Conservation (phyloP, 1,140 invertebrate genomes). For the Armadillidium nasatum region DNA sequence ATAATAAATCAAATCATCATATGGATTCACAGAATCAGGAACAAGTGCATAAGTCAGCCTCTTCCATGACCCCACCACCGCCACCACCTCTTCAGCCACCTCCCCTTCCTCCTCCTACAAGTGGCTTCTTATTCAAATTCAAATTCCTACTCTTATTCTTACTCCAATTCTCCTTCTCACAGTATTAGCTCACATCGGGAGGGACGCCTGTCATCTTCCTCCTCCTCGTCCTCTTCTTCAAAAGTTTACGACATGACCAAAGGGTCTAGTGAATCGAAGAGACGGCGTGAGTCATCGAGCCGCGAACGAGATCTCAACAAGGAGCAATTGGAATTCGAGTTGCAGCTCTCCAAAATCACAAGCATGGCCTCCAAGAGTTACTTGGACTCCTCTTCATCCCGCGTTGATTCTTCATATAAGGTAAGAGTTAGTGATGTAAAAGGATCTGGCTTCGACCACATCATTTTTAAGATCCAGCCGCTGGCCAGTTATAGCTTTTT, state of each 20-base stretch:
- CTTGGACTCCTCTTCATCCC: not conserved
- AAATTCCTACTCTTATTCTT: too few species aligned
- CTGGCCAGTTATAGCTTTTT: too few species aligned
- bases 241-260: not conserved
- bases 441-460: too few species aligned
- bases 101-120: too few species aligned
- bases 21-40: too few species aligned
- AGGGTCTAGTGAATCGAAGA: not conserved
- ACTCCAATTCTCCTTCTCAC: too few species aligned
- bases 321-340: not conserved
- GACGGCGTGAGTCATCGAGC: not conserved
- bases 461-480: too few species aligned
- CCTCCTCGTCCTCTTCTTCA: not conserved
- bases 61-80: not conserved
- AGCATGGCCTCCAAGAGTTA: not conserved
- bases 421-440: too few species aligned
- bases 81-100: too few species aligned
- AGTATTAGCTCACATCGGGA: slow-evolving; percentile 18
- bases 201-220: not conserved
- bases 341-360: not conserved
- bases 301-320: not conserved
- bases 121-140: too few species aligned
- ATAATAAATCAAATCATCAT: too few species aligned
- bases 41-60: not conserved
- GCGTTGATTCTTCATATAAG: not conserved